A percentile compares a stretch with the other conserved stretches of the same genome.
Conservation (phyloP, 2,113 vertebrate genomes). For the Gasterosteus nipponicus region DNA sequence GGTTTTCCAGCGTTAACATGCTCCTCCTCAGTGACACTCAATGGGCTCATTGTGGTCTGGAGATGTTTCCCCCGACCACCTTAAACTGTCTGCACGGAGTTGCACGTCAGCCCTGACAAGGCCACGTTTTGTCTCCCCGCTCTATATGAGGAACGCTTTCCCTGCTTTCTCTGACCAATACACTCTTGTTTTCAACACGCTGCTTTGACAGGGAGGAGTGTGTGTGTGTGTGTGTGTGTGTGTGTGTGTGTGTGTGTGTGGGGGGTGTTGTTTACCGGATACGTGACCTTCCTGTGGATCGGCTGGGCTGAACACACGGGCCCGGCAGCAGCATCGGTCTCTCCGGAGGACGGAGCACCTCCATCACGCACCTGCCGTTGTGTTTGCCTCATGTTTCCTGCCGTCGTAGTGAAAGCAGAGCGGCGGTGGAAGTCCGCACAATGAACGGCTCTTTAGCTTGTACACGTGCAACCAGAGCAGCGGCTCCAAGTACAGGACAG, state of each 20-base stretch:
- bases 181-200: constrained; percentile 44
- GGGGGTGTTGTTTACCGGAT: constrained; percentile 16
- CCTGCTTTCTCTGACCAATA: constrained; percentile 43
- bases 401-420: constrained; percentile 36
- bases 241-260: no score
- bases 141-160: constrained; percentile 51
- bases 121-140: constrained; percentile 47
- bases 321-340: constrained; percentile 9
- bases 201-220: neutral
- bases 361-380: neutral
- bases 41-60: constrained; percentile 42
- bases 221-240: fast-evolving
- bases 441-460: constrained; percentile 21
- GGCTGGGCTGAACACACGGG: neutral
- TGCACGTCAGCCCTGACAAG: constrained; percentile 49
- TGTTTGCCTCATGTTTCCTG: constrained; percentile 17
- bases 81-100: constrained; percentile 34
- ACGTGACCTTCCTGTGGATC: constrained; percentile 32
- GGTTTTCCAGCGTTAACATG: constrained; percentile 17
- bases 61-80: constrained; percentile 43
- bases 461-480: constrained; percentile 34
- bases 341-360: constrained; percentile 11
- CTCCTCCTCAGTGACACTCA: constrained; percentile 33
- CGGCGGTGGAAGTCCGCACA: constrained; percentile 34
- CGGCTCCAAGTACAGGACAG: constrained; percentile 18